phyloP scores from a whole-genome alignment of 2,888 invertebrate genomes.

The Cosmorhoe ocellata region DNA sequence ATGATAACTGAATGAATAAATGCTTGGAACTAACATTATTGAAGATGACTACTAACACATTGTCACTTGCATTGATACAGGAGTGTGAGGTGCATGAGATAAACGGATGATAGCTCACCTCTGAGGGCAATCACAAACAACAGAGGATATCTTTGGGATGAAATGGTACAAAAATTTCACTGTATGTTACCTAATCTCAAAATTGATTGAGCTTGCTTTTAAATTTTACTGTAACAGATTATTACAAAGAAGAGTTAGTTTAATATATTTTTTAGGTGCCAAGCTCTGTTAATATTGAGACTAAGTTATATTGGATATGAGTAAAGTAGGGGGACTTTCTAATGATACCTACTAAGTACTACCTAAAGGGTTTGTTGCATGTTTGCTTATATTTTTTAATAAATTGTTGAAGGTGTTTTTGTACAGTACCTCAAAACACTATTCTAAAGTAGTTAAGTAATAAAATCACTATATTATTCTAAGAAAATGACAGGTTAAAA shows the following conservation, averaged over 20 bases:
- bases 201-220: slow-evolving; percentile 30
- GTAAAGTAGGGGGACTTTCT: background rate
- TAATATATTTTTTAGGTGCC: too few relatives aligned
- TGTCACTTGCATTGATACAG: slow-evolving; percentile 73
- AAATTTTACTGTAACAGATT: too few relatives aligned
- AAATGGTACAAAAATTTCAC: slow-evolving; percentile 71
- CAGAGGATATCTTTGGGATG: slow-evolving; percentile 74
- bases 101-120: slow-evolving; percentile 32
- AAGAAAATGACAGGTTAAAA: too few relatives aligned
- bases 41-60: slow-evolving; percentile 62
- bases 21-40: slow-evolving; percentile 33
- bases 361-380: slow-evolving; percentile 9
- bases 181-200: slow-evolving; percentile 32
- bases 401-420: background rate
- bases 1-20: slow-evolving; percentile 38
- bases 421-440: too few relatives aligned
- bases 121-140: slow-evolving; percentile 27
- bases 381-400: background rate
- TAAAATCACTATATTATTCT: background rate
- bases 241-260: too few relatives aligned
- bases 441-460: background rate
- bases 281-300: slow-evolving; percentile 16
- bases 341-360: too few relatives aligned
- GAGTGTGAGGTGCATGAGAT: slow-evolving; percentile 78
- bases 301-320: slow-evolving; percentile 7